Conservation (phyloP, 1,140 invertebrate genomes). For the Bactericera cockerelli region DNA sequence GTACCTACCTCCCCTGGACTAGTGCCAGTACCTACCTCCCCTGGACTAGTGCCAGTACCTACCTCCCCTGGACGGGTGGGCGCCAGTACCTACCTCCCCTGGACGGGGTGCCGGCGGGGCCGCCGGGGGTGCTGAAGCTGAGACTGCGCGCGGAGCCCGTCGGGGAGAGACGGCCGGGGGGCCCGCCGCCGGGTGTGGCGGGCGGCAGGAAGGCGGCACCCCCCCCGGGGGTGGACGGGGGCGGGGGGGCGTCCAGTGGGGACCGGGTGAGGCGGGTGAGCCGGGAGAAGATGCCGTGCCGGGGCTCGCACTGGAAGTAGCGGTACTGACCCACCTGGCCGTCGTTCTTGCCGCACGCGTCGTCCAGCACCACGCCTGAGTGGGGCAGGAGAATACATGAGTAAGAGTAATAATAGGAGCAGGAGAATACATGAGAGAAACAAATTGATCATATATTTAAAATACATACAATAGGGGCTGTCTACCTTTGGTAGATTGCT, state of each 20-base stretch:
- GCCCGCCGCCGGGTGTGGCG: not conserved
- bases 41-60: too few species aligned
- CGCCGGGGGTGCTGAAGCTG: not conserved
- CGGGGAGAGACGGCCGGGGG: not conserved
- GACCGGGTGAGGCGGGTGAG: constrained; percentile 71
- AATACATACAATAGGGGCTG: too few species aligned
- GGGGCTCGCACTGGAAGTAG: constrained; percentile 89
- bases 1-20: too few species aligned
- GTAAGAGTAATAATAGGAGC: too few species aligned
- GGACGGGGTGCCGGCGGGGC: not conserved
- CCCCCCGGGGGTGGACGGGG: too few species aligned
- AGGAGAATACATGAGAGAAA: too few species aligned
- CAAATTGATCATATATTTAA: too few species aligned
- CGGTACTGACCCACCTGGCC: constrained; percentile 80
- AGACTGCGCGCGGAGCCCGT: not conserved
- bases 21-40: too few species aligned
- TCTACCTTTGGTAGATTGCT: too few species aligned
- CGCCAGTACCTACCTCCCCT: constrained; percentile 3
- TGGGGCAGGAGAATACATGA: too few species aligned
- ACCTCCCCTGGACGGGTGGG: too few species aligned
- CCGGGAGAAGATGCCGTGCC: constrained; percentile 83
- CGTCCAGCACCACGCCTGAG: constrained; percentile 84
- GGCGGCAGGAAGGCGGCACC: too few species aligned
- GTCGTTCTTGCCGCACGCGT: constrained; percentile 93
- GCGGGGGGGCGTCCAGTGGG: constrained; percentile 29